phyloP scores from a whole-genome alignment of 2,797 vertebrate species.

The Rhincodon typus region DNA sequence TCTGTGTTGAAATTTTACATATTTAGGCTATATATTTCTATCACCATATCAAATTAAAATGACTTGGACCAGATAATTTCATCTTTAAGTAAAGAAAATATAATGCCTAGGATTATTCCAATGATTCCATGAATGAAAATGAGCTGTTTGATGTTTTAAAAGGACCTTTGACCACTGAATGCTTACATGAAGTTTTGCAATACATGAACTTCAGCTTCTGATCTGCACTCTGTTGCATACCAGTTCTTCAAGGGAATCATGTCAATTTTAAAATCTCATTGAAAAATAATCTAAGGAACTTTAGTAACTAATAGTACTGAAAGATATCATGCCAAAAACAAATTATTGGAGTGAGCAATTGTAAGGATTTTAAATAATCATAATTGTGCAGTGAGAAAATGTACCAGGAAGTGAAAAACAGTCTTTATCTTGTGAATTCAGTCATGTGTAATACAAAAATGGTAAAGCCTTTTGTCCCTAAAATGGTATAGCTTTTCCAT shows the following conservation, averaged over 20 bases:
- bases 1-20: neutral
- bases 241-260: neutral
- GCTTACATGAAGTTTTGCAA: conserved; percentile 26
- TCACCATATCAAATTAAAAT: neutral
- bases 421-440: conserved; percentile 27
- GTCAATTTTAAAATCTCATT: conserved; percentile 28
- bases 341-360: neutral
- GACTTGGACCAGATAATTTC: neutral
- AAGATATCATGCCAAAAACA: neutral
- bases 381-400: neutral
- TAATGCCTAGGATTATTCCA: neutral
- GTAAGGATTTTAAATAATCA: neutral
- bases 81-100: neutral
- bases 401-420: conserved; percentile 27
- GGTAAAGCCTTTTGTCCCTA: conserved; percentile 22
- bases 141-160: neutral
- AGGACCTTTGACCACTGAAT: conserved; percentile 20
- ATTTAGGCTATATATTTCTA: neutral
- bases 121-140: neutral
- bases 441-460: conserved; percentile 27
- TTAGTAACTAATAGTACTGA: neutral
- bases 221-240: neutral
- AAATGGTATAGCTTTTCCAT: conserved; percentile 1
- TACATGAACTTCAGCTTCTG: conserved; percentile 27
- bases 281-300: neutral